These are phyloP conservation scores for Hylyphantes graminicola DNA, from an alignment of 1,140 invertebrate genomes.

Conservation along the genomic window DNA sequence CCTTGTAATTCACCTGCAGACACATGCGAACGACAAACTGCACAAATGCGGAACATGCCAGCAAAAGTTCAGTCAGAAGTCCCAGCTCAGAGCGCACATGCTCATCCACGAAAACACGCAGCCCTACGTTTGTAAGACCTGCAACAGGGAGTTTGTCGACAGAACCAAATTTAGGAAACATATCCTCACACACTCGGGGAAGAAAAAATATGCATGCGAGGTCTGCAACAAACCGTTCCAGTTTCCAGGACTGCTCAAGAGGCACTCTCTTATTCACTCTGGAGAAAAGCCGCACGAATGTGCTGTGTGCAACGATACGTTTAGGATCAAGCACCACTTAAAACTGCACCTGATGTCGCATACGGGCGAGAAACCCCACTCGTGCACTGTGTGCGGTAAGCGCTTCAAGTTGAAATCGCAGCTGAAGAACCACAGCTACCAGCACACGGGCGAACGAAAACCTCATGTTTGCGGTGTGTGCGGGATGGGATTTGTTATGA, in stretches of 20 bases:
- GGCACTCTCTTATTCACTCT: conserved; percentile 50
- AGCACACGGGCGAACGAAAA: conserved; percentile 66
- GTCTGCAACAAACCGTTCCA: conserved; percentile 69
- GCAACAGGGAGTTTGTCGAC: too few species aligned
- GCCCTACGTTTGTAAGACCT: too few species aligned
- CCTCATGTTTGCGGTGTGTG: conserved; percentile 68
- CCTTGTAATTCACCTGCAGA: too few species aligned
- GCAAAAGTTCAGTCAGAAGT: too few species aligned
- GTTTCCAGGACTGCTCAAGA: conserved; percentile 67
- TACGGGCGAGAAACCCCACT: conserved; percentile 67
- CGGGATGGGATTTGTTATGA: conserved; percentile 67
- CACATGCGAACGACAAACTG: too few species aligned
- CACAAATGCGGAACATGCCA: too few species aligned
- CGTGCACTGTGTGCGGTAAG: conserved; percentile 67
- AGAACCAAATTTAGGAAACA: conserved; percentile 65
- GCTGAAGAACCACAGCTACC: conserved; percentile 67
- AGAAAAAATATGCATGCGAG: conserved; percentile 68
- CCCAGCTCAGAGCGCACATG: too few species aligned
- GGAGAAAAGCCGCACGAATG: conserved; percentile 64
- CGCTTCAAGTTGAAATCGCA: conserved; percentile 68
- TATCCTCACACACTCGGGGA: conserved; percentile 67
- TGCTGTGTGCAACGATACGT: conserved; percentile 63
- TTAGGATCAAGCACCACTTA: conserved; percentile 68
- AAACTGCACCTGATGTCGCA: conserved; percentile 67
- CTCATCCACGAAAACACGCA: too few species aligned